Evolutionary conservation across 2,888 invertebrate genomes (phyloP), one percentile per base, ranked within the genome.

Genomic region (Anticlea derivata): DNA sequence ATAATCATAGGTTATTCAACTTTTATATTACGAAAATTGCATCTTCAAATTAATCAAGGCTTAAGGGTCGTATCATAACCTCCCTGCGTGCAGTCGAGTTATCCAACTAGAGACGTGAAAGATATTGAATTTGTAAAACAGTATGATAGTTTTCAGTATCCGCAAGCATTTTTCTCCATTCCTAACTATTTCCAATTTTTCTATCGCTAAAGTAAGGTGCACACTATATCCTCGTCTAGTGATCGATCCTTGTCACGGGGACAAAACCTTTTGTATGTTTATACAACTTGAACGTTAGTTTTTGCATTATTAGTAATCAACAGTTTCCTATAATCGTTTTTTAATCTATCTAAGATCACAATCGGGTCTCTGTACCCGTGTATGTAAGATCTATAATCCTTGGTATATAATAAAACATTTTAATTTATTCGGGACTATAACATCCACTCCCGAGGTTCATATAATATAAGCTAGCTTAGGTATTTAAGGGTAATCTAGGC

Each of bases 391-490:
- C 49, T 61, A 40, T 43, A 43, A 61, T 62, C 53, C 59, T 47
- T 60, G 60, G 49, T 17, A 17, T 17, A 17, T 4, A 62, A 58
- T 63, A 60, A 65, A 61, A 60, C 60, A 61, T 62, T 58, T 60
- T 57, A 55, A 55, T 57, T 60, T 55, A 50, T 54, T 35, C 39
- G 55, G 58, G 60, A 50, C 26, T 27, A 6, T 7, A 35, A 30
- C 40, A 55, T 53, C 60, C 62, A 7, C 10, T 66, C 70, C 70
- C 66, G 55, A 60, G 66, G 78, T 86, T 84, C 80, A 82, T 83
- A 51, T 85, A 83, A 54, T 23, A 6, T 87, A 86, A 85, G 86
- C 68, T 88, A 89, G 80, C 57, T 73, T 83, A 87, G 75, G 74
- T 75, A 74, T 65, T 57, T 84, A 85, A 83, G 81, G 73, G 73